A percentile compares a stretch with the other conserved stretches of the same genome.
phyloP scores from a whole-genome alignment of 2,113 vertebrate genomes.

The Mola mola region DNA sequence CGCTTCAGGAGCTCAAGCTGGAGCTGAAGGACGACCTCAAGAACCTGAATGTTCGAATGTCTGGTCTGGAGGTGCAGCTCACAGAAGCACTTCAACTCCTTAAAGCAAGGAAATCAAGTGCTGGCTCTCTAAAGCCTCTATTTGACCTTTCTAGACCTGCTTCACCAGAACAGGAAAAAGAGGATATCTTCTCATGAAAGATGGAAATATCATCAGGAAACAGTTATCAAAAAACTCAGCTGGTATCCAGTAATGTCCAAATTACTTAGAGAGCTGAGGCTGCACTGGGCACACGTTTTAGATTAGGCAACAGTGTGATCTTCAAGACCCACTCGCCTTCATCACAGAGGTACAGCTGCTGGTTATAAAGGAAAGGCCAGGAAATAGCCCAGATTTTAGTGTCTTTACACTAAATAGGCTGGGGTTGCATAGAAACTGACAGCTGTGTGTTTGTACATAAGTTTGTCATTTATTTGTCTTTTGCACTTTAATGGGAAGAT shows the following conservation, averaged over 20 bases:
- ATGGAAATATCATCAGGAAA: neutral
- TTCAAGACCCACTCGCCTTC: constrained; percentile 34
- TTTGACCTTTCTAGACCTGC: constrained; percentile 93
- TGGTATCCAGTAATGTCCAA: constrained; percentile 49
- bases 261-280: constrained; percentile 56
- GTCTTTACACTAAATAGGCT: constrained; percentile 11
- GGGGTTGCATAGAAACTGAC: constrained; percentile 42
- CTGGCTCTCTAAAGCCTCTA: constrained; percentile 87
- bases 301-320: constrained; percentile 35
- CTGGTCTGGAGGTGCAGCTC: constrained; percentile 91
- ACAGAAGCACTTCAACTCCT: constrained; percentile 92
- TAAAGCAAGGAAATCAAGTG: constrained; percentile 81
- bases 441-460: constrained; percentile 69
- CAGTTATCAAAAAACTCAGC: constrained; percentile 41
- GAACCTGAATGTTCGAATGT: constrained; percentile 88
- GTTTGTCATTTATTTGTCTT: constrained; percentile 51
- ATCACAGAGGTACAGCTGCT: constrained; percentile 6
- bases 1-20: constrained; percentile 91
- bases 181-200: constrained; percentile 88
- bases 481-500: constrained; percentile 43
- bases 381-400: constrained; percentile 32
- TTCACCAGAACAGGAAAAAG: constrained; percentile 92
- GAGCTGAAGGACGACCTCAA: constrained; percentile 96
- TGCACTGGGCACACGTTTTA: constrained; percentile 29
- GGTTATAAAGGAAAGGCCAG: constrained; percentile 1